Base-by-base conservation (phyloP, 1,140 invertebrate genomes). In the Potamilus streckersoni region DNA sequence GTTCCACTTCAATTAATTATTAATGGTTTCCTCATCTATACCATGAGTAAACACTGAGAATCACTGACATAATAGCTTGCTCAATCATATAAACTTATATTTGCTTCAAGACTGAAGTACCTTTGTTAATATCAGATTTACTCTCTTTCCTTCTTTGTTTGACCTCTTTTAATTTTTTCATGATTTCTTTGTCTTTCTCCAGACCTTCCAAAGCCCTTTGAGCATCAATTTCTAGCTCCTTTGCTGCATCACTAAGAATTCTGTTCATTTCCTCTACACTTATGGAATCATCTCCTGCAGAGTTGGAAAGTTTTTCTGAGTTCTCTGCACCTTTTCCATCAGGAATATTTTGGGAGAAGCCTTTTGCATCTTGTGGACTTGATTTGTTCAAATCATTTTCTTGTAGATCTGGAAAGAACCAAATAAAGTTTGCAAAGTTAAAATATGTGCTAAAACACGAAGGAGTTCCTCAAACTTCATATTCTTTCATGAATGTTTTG, bases 101-200 rank as follows among this genome's bases (percentile, higher is more conserved):
- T 63, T 0, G 2, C 20, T 63, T 63, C 20, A 63, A 19, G 2
- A 14, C 6, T 15, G 31, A 38, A 2, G 5, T 69, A 81, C 80
- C 80, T 80, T 80, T 83, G 58, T 83, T 83, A 8, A 81, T 69
- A 73, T 83, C 77, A 27, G 70, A 55, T 23, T 57, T 31, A 56
- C 78, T 79, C 17, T 82, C 72, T 71, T 84, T 86, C 56, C 79
- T 78, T 49, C 73, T 70, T 72, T 81, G 74, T 66, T 86, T 84
- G 23, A 85, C 73, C 69, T 82, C 78, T 27, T 82, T 82, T 62
- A 87, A 79, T 61, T 71, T 82, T 61, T 84, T 84, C 82, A 83
- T 84, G 31, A 89, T 80, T 64, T 86, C 82, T 55, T 87, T 86
- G 74, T 89, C 87, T 64, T 86, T 83, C 69, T 86, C 57, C 20